Conservation (phyloP, 1,140 invertebrate genomes). For the Atopsyche davidsoni region DNA sequence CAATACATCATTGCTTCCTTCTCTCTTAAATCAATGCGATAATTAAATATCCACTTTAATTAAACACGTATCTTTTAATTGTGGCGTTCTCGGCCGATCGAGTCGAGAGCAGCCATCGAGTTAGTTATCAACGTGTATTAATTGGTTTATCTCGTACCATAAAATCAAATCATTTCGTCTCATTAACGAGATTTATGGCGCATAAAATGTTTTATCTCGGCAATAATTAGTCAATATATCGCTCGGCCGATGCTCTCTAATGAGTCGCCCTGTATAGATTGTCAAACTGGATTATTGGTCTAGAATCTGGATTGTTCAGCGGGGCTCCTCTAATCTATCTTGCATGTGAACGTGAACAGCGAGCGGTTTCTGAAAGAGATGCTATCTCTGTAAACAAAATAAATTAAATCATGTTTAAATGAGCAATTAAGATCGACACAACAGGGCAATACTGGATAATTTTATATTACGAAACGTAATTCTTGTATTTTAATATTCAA, state of each 20-base stretch:
- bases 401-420: too few relatives aligned
- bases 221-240: constrained; percentile 22
- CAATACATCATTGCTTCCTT: too few relatives aligned
- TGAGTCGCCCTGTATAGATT: constrained; percentile 5
- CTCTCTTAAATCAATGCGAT: constrained; percentile 5
- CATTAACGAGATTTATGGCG: constrained; percentile 25
- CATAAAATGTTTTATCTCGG: constrained; percentile 23
- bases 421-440: too few relatives aligned
- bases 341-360: too few relatives aligned
- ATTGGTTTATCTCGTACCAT: constrained; percentile 22
- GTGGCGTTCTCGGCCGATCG: constrained; percentile 3
- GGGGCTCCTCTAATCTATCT: too few relatives aligned
- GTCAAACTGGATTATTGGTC: constrained; percentile 7
- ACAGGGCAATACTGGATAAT: too few relatives aligned
- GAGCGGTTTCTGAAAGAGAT: too few relatives aligned
- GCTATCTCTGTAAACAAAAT: too few relatives aligned
- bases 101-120: constrained; percentile 4
- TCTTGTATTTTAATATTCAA: too few relatives aligned
- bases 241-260: background rate
- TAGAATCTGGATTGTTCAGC: too few relatives aligned
- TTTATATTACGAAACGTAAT: too few relatives aligned
- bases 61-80: constrained; percentile 4
- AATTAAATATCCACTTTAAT: constrained; percentile 14
- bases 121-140: constrained; percentile 23
- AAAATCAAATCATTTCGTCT: constrained; percentile 26